Percentiles rank a stretch among this genome's conserved stretches.
These are phyloP conservation scores for Urocitellus parryii DNA, from an alignment of 2,113 vertebrate species.

Conservation along the genomic window DNA sequence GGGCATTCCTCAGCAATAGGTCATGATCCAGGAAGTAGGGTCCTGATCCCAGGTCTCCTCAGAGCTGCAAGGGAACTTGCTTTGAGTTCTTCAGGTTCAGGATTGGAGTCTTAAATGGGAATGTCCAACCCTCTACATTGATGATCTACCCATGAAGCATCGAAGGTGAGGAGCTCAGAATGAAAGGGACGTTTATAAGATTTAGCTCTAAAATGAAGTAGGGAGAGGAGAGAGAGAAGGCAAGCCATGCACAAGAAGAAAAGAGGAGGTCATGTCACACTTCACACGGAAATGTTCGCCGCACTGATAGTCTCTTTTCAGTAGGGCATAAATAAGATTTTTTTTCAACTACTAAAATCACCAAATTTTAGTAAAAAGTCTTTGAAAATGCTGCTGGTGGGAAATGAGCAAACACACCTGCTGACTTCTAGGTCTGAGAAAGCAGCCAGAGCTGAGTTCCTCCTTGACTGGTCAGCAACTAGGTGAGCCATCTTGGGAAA, in stretches of 20 bases:
- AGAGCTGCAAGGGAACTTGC: background rate
- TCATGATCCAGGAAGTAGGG: background rate
- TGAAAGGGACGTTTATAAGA: background rate
- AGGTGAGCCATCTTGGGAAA: background rate
- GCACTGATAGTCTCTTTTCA: background rate
- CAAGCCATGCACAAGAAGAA: accelerated
- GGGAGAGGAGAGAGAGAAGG: background rate
- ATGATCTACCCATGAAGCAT: background rate
- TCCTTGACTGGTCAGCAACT: background rate
- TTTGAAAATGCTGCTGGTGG: background rate
- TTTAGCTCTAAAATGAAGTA: background rate
- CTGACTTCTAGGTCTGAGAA: background rate
- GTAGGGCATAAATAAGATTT: background rate
- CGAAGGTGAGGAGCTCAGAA: background rate
- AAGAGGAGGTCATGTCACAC: background rate
- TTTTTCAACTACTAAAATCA: background rate
- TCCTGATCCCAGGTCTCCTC: background rate
- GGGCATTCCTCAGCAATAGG: background rate
- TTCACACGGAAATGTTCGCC: accelerated
- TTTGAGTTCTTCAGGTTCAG: background rate
- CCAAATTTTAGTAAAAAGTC: background rate
- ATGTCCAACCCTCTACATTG: accelerated
- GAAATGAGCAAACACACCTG: background rate
- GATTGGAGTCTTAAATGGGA: background rate
- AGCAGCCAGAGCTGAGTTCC: background rate